phyloP scores from a whole-genome alignment of 2,113 vertebrate genomes.

The Colinus virginianus region DNA sequence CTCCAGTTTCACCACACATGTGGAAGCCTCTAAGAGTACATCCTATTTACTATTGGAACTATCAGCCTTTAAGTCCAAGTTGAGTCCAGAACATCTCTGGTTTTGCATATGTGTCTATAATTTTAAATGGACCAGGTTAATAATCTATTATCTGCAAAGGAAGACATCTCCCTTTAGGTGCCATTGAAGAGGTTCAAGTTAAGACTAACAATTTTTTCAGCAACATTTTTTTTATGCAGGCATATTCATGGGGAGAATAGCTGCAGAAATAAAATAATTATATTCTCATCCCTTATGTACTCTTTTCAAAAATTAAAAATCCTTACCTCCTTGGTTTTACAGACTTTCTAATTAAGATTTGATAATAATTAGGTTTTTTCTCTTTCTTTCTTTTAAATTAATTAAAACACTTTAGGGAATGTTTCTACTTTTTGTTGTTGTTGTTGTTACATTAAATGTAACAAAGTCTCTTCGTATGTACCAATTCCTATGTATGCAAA shows the following conservation, averaged over 20 bases:
- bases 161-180: background rate
- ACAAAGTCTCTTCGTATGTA: conserved; percentile 41
- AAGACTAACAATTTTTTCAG: conserved; percentile 43
- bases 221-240: conserved; percentile 58
- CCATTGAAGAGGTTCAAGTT: conserved; percentile 34
- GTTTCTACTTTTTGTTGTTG: conserved; percentile 19
- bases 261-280: conserved; percentile 43
- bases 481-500: conserved; percentile 37
- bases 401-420: conserved; percentile 67
- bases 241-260: conserved; percentile 10
- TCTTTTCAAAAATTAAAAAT: conserved; percentile 29
- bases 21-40: background rate
- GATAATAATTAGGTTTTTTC: conserved; percentile 37
- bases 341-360: conserved; percentile 70
- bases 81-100: background rate
- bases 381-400: conserved; percentile 56
- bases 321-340: conserved; percentile 3
- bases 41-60: background rate
- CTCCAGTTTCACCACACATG: background rate
- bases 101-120: background rate
- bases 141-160: background rate
- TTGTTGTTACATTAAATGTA: conserved; percentile 51
- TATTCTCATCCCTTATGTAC: conserved; percentile 19
- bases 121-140: background rate
- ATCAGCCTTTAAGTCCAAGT: background rate